Conservation (phyloP, 2,797 vertebrate genomes). For the Sardinella longiceps region DNA sequence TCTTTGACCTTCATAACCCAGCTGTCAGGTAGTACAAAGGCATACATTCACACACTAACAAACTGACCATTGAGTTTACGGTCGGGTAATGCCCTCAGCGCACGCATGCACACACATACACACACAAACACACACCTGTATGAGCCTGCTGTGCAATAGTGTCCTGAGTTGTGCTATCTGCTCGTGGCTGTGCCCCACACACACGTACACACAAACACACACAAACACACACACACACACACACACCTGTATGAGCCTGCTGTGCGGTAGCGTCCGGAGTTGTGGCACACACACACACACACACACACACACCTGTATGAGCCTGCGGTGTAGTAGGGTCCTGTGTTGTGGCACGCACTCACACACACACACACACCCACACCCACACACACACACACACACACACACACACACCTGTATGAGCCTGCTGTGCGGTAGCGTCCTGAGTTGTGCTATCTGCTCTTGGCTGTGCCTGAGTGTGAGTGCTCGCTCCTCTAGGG, state of each 20-base stretch:
- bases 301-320: not conserved
- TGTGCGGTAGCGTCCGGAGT: not conserved
- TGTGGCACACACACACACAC: not conserved
- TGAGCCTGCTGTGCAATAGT: not conserved
- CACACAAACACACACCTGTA: not conserved
- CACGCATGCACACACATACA: not conserved
- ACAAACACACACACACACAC: not conserved
- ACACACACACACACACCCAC: conserved; percentile 2
- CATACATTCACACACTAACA: not conserved
- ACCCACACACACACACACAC: conserved; percentile 13
- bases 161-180: too few relatives aligned
- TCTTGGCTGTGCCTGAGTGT: conserved; percentile 64
- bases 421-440: conserved; percentile 67
- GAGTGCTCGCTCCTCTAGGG: conserved; percentile 61
- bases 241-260: not conserved
- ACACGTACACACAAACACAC: not conserved
- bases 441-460: conserved; percentile 63
- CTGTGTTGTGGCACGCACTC: not conserved
- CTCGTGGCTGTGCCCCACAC: too few relatives aligned
- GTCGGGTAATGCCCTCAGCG: not conserved
- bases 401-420: conserved; percentile 67
- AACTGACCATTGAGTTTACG: not conserved
- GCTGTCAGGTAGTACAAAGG: not conserved
- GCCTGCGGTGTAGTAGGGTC: too few relatives aligned
- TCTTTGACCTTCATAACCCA: not conserved